These are phyloP conservation scores for Labeo catla DNA, from an alignment of 2,113 vertebrate species.

Conservation along the genomic window DNA sequence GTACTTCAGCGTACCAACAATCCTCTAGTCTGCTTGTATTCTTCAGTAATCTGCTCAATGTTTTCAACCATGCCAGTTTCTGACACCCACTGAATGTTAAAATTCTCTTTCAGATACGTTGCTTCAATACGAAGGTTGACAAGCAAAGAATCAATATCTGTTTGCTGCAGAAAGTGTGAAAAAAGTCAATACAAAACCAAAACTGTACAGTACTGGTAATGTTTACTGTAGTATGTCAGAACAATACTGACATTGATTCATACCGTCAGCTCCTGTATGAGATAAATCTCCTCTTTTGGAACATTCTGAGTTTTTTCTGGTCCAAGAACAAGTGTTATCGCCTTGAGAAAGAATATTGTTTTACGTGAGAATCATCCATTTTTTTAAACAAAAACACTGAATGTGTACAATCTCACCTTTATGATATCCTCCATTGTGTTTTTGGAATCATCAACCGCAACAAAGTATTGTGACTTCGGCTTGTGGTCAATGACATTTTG, in stretches of 20 bases:
- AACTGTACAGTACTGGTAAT: not conserved
- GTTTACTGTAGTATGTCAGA: not conserved
- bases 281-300: conserved; percentile 80
- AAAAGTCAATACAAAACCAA: not conserved
- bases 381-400: not conserved
- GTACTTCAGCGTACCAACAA: conserved; percentile 79
- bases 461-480: conserved; percentile 80
- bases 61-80: conserved; percentile 86
- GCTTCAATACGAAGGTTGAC: conserved; percentile 83
- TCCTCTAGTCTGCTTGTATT: conserved; percentile 82
- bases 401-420: conserved; percentile 74
- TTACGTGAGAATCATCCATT: not conserved
- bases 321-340: conserved; percentile 80
- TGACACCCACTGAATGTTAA: conserved; percentile 84
- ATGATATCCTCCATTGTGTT: conserved; percentile 82
- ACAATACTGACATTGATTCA: conserved; percentile 59
- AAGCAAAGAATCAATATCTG: conserved; percentile 79
- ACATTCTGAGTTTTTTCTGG: conserved; percentile 80
- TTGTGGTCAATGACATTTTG: conserved; percentile 83
- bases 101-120: conserved; percentile 77
- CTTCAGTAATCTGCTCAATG: conserved; percentile 77
- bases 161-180: conserved; percentile 72
- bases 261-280: conserved; percentile 83
- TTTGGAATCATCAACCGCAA: conserved; percentile 85
- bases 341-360: conserved; percentile 66